These are phyloP conservation scores for Orchestia grillus DNA, from an alignment of 1,140 invertebrate species.

Conservation along the genomic window DNA sequence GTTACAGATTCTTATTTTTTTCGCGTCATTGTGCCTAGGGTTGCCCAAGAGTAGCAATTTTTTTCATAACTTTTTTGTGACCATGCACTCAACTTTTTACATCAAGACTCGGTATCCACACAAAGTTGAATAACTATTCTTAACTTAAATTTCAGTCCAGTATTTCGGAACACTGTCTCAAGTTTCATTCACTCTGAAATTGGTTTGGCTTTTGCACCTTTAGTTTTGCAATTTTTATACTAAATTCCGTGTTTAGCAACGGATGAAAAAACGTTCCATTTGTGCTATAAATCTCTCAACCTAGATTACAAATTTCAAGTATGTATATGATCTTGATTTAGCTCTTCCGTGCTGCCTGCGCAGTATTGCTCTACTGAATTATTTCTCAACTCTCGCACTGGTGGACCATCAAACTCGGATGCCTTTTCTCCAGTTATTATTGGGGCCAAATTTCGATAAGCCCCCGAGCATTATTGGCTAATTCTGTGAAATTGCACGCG, in stretches of 20 bases:
- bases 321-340: not conserved
- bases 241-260: not conserved
- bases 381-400: not conserved
- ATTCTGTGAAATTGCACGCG: constrained; percentile 8
- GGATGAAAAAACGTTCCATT: not conserved
- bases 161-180: not conserved
- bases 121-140: not conserved
- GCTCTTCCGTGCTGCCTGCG: not conserved
- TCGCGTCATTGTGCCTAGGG: not conserved
- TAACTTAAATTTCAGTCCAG: not conserved
- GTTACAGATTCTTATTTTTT: not conserved
- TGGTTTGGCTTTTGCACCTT: not conserved
- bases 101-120: not conserved
- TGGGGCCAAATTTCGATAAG: constrained; percentile 2
- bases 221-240: not conserved
- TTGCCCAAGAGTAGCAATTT: not conserved
- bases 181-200: not conserved
- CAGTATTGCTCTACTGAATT: not conserved
- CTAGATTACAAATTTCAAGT: not conserved
- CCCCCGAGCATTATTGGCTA: not conserved
- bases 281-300: not conserved
- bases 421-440: not conserved
- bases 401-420: not conserved
- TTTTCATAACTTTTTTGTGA: not conserved
- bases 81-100: not conserved